Conservation (phyloP, 2,888 invertebrate genomes). For the Trichopria drosophilae region DNA sequence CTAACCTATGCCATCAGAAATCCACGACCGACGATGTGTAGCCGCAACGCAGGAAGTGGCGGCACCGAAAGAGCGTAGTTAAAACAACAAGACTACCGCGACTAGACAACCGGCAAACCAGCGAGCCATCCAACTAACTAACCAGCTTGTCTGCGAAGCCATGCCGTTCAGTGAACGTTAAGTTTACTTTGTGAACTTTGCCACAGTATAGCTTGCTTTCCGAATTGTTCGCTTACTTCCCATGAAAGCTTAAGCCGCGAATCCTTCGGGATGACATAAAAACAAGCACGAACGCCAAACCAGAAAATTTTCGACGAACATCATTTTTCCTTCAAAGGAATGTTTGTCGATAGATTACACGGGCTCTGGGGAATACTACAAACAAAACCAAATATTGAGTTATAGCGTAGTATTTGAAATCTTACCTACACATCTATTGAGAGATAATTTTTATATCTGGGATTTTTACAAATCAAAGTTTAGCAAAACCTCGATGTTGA, state of each 20-base stretch:
- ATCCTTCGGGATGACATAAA: conserved; percentile 3
- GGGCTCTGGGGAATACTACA: too few relatives aligned
- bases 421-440: too few relatives aligned
- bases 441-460: too few relatives aligned
- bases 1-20: conserved; percentile 23
- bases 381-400: too few relatives aligned
- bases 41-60: conserved; percentile 8
- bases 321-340: too few relatives aligned
- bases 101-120: conserved; percentile 41
- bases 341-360: too few relatives aligned
- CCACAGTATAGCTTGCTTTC: too few relatives aligned
- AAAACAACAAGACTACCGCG: conserved; percentile 49
- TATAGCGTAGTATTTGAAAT: too few relatives aligned
- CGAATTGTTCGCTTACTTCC: conserved; percentile 23
- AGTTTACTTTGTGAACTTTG: conserved; percentile 52
- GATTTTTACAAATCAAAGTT: too few relatives aligned
- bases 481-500: too few relatives aligned
- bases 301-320: too few relatives aligned
- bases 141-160: conserved; percentile 39
- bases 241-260: conserved; percentile 19
- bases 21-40: conserved; percentile 9
- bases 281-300: too few relatives aligned
- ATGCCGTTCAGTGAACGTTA: conserved; percentile 42
- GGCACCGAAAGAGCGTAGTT: conserved; percentile 37
- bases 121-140: conserved; percentile 32